These are phyloP conservation scores for Entomyzon cyanotis DNA, from an alignment of 2,113 vertebrate genomes.

Conservation along the genomic window DNA sequence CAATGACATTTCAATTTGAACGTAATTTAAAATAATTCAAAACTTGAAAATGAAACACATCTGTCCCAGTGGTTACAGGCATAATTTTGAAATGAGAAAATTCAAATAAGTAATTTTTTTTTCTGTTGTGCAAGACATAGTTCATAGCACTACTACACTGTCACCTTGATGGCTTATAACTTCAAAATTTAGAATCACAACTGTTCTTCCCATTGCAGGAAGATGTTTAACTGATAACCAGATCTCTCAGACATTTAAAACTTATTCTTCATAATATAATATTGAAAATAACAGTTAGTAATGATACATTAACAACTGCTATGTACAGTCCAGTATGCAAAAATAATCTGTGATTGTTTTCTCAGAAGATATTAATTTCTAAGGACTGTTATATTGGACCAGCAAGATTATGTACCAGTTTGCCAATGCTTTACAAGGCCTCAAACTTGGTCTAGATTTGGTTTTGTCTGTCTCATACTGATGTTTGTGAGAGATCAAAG, in stretches of 20 bases:
- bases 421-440: neutral
- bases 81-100: neutral
- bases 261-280: neutral
- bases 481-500: neutral
- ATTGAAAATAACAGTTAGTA: neutral
- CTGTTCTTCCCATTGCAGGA: neutral
- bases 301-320: neutral
- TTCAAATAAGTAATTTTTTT: neutral
- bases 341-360: neutral
- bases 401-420: neutral
- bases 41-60: neutral
- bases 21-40: neutral
- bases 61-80: neutral
- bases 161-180: neutral
- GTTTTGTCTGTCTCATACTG: neutral
- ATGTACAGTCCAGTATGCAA: neutral
- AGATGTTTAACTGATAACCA: neutral
- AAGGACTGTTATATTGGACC: neutral
- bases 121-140: neutral
- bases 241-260: neutral
- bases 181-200: neutral
- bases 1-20: neutral
- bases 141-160: neutral
- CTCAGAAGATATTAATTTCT: neutral
- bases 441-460: neutral